Percentiles rank a stretch among this genome's conserved stretches.
These are phyloP conservation scores for Helicoverpa armigera DNA, from an alignment of 1,140 invertebrate species.

Conservation along the genomic window DNA sequence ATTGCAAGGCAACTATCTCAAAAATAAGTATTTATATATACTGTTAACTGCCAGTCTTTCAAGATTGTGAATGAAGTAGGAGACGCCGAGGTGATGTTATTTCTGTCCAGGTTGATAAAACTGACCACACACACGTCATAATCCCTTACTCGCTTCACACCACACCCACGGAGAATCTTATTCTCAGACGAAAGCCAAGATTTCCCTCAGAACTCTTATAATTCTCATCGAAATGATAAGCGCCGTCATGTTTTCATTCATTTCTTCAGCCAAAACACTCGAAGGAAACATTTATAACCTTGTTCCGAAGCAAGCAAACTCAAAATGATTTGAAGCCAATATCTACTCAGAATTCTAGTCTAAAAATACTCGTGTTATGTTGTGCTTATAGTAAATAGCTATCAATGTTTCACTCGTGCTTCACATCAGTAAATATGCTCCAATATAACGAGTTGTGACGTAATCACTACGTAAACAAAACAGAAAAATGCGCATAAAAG, in stretches of 20 bases:
- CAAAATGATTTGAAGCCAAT: slow-evolving; percentile 44
- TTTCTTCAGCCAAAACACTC: slow-evolving; percentile 23
- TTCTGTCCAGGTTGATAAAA: slow-evolving; percentile 22
- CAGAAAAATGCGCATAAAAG: slow-evolving; percentile 40
- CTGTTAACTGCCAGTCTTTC: too few relatives aligned
- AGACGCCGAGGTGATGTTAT: slow-evolving; percentile 10
- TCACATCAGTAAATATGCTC: slow-evolving; percentile 36
- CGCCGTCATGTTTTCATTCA: slow-evolving; percentile 26
- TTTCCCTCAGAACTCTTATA: slow-evolving; percentile 16
- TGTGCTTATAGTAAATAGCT: slow-evolving; percentile 38
- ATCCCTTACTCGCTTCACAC: slow-evolving; percentile 21
- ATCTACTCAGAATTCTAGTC: slow-evolving; percentile 32
- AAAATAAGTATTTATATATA: too few relatives aligned
- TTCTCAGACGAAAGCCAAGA: slow-evolving; percentile 13
- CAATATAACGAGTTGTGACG: slow-evolving; percentile 26
- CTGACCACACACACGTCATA: slow-evolving; percentile 16
- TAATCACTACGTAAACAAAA: slow-evolving; percentile 35
- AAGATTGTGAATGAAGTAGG: not conserved
- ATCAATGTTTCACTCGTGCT: slow-evolving; percentile 36
- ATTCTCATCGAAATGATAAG: not conserved
- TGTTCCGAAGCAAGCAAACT: slow-evolving; percentile 32
- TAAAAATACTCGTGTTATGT: slow-evolving; percentile 35
- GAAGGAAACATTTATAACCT: slow-evolving; percentile 34
- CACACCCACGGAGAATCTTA: slow-evolving; percentile 25
- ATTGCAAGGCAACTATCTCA: too few relatives aligned